Conservation (phyloP, 30 jellyfish, hydroid and myxozoan species). For the Nemopilema nomurai region DNA sequence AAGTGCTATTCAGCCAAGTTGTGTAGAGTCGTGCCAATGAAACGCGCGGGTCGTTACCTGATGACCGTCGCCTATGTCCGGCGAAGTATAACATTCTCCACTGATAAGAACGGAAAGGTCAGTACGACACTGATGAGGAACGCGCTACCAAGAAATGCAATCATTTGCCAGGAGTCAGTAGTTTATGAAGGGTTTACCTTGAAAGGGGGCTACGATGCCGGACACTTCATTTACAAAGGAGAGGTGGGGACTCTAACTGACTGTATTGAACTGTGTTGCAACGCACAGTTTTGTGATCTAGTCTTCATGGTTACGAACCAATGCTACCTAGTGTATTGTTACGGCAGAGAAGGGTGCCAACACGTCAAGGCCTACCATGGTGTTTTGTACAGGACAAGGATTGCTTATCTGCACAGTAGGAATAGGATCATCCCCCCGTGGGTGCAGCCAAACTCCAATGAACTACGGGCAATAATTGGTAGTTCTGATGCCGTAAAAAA, state of each 20-base stretch:
- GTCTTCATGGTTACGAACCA: slow-evolving; percentile 72
- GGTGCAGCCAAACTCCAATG: slow-evolving; percentile 33
- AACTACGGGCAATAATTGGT: slow-evolving; percentile 4
- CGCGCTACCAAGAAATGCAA: slow-evolving; percentile 21
- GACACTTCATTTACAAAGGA: slow-evolving; percentile 81
- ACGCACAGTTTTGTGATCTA: slow-evolving; percentile 82
- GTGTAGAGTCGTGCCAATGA: slow-evolving; percentile 73
- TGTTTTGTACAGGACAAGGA: slow-evolving; percentile 61
- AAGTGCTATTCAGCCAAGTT: slow-evolving; percentile 59
- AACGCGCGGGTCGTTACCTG: slow-evolving; percentile 76
- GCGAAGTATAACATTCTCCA: slow-evolving; percentile 39
- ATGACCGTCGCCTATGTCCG: slow-evolving; percentile 79
- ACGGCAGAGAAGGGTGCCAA: slow-evolving; percentile 77
- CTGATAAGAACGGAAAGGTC: slow-evolving; percentile 10
- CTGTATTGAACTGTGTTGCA: slow-evolving; percentile 92
- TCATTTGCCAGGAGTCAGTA: slow-evolving; percentile 77
- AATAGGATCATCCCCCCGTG: slow-evolving; percentile 42
- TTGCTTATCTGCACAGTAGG: slow-evolving; percentile 84
- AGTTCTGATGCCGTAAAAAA: background rate
- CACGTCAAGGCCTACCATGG: slow-evolving; percentile 68
- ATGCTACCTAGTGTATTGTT: slow-evolving; percentile 89
- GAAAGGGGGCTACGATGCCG: slow-evolving; percentile 97
- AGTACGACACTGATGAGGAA: slow-evolving; percentile 10
- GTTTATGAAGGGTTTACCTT: slow-evolving; percentile 82
- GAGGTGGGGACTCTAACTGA: slow-evolving; percentile 64